Evolutionary conservation across 2,888 invertebrate species (phyloP).

Genomic region (Neria commutata): DNA sequence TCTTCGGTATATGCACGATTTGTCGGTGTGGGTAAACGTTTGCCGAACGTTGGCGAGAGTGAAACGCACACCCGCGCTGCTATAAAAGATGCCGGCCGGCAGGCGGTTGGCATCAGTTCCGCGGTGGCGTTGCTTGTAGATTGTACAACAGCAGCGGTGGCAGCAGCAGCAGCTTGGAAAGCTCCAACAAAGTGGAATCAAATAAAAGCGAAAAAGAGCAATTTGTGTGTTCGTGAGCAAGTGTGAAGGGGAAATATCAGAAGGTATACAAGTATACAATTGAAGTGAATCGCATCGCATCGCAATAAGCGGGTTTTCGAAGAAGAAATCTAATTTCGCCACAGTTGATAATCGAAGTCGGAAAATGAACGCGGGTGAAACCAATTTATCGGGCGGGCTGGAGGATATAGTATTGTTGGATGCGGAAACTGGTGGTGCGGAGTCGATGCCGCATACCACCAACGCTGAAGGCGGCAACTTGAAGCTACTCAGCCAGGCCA

Average conservation of each 20-base stretch:
- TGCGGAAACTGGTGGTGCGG: conserved; percentile 26
- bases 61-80: too few relatives aligned
- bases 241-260: not conserved
- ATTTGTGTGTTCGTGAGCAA: not conserved
- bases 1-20: too few relatives aligned
- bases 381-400: conserved; percentile 14
- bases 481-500: conserved; percentile 31
- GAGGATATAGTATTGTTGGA: conserved; percentile 21
- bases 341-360: too few relatives aligned
- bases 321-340: too few relatives aligned
- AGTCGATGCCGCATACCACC: conserved; percentile 24
- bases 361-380: conserved; percentile 36
- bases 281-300: too few relatives aligned
- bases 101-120: conserved; percentile 35
- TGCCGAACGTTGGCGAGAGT: too few relatives aligned
- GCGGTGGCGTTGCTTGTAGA: conserved; percentile 17
- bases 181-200: not conserved
- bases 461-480: not conserved
- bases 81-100: conserved; percentile 47
- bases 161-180: conserved; percentile 22
- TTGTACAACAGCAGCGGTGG: not conserved
- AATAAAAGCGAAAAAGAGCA: conserved; percentile 2
- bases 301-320: too few relatives aligned
- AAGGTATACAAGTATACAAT: too few relatives aligned
- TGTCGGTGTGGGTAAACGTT: too few relatives aligned